A percentile compares a stretch with the other conserved stretches of the same genome.
Conservation (phyloP, 2,888 invertebrate genomes). For the Tribolium freemani region DNA sequence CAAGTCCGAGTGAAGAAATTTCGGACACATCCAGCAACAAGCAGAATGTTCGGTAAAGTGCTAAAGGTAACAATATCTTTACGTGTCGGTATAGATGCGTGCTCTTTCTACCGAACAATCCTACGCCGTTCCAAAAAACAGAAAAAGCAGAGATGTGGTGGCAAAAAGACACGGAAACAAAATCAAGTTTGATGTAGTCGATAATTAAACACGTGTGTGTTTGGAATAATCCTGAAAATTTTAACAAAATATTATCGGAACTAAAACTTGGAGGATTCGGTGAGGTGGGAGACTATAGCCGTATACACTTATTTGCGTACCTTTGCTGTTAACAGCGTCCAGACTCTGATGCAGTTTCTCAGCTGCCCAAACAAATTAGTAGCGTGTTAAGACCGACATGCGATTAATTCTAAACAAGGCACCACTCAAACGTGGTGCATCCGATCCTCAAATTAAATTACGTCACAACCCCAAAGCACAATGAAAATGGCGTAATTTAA, state of each 20-base stretch:
- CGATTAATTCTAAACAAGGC: constrained; percentile 32
- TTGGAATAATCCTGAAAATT: constrained; percentile 47
- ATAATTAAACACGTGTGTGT: constrained; percentile 25
- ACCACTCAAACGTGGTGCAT: background rate
- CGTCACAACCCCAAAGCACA: constrained; percentile 9
- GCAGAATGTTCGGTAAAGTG: constrained; percentile 46
- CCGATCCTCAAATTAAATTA: constrained; percentile 18
- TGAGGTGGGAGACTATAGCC: background rate
- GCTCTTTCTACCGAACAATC: constrained; percentile 37
- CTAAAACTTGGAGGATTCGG: background rate
- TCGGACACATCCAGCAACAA: constrained; percentile 51
- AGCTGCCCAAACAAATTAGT: constrained; percentile 69
- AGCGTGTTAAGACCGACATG: constrained; percentile 62
- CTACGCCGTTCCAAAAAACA: constrained; percentile 40
- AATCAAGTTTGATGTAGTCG: constrained; percentile 58
- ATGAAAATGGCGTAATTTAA: constrained; percentile 25
- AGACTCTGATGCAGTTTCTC: constrained; percentile 76
- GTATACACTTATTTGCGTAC: constrained; percentile 65
- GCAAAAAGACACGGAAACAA: constrained; percentile 52
- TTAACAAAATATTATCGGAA: constrained; percentile 16
- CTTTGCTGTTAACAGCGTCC: constrained; percentile 77
- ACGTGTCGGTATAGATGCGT: constrained; percentile 21
- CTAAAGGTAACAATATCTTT: constrained; percentile 25
- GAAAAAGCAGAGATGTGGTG: constrained; percentile 54
- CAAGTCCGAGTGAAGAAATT: constrained; percentile 44